A percentile compares a stretch with the other conserved stretches of the same genome.
Conservation (phyloP, 64 coral and sea anemone genomes). For the Hydrozoanthus tunicans region DNA sequence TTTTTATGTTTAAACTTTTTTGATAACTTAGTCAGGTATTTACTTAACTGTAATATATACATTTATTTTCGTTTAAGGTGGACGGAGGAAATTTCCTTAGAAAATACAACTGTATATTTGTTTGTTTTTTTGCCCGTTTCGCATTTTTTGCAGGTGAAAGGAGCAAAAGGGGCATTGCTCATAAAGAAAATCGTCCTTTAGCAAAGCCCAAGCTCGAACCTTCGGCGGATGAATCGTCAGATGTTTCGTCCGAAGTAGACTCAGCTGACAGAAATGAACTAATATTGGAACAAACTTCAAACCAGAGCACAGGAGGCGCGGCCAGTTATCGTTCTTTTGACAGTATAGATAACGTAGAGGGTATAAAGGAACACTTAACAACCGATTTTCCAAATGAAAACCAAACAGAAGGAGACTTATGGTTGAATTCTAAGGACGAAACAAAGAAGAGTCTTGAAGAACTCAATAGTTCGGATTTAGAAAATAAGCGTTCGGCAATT, state of each 20-base stretch:
- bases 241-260: conserved; percentile 87
- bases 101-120: neutral
- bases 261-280: conserved; percentile 59
- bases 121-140: neutral
- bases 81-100: neutral
- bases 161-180: neutral
- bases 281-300: conserved; percentile 26
- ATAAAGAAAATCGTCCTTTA: neutral
- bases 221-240: conserved; percentile 25
- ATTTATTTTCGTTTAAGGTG: neutral
- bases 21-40: no score
- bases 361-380: neutral
- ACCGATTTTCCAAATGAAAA: neutral
- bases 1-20: no score
- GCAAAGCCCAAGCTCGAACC: neutral
- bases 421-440: neutral
- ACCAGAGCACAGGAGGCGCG: neutral
- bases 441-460: neutral
- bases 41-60: no score
- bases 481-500: neutral
- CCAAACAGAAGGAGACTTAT: neutral
- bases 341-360: neutral
- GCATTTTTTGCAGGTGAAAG: conserved; percentile 7
- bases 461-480: neutral
- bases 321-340: neutral